phyloP scores from a whole-genome alignment of 1,140 invertebrate genomes.

The Drosophila repleta region DNA sequence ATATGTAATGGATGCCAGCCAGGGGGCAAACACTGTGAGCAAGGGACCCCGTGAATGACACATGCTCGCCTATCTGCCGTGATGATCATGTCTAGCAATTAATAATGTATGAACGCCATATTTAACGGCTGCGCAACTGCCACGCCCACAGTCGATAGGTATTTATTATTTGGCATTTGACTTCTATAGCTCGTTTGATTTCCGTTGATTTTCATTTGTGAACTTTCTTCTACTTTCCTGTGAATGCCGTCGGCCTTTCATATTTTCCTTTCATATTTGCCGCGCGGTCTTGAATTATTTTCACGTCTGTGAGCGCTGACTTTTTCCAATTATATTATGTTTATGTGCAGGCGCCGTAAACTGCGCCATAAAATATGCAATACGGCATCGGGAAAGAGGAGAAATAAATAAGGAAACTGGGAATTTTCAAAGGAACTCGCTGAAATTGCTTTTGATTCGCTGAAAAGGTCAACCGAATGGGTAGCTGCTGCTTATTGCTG shows the following conservation, averaged over 20 bases:
- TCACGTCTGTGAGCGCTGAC: constrained; percentile 5
- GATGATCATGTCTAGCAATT: constrained; percentile 42
- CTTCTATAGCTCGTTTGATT: constrained; percentile 46
- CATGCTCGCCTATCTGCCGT: too few relatives aligned
- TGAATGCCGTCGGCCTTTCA: background rate
- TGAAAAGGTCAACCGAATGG: background rate
- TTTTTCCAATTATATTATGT: constrained; percentile 41
- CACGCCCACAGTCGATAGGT: background rate
- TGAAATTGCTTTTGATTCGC: background rate
- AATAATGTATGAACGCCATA: constrained; percentile 61
- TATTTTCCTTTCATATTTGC: constrained; percentile 6
- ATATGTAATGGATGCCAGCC: constrained; percentile 1
- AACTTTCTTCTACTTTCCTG: too few relatives aligned
- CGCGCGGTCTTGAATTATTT: constrained; percentile 9
- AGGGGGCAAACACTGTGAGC: background rate
- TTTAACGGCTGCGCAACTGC: constrained; percentile 57
- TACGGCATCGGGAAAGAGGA: background rate
- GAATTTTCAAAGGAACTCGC: background rate
- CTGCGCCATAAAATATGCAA: constrained; percentile 39
- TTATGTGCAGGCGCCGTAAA: constrained; percentile 20
- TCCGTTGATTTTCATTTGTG: constrained; percentile 32
- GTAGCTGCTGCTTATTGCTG: too few relatives aligned
- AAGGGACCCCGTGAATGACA: too few relatives aligned
- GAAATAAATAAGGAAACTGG: background rate
- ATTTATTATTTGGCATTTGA: constrained; percentile 58